Evolutionary conservation across 2,113 vertebrate species (phyloP).

Genomic region (Oryctolagus cuniculus): DNA sequence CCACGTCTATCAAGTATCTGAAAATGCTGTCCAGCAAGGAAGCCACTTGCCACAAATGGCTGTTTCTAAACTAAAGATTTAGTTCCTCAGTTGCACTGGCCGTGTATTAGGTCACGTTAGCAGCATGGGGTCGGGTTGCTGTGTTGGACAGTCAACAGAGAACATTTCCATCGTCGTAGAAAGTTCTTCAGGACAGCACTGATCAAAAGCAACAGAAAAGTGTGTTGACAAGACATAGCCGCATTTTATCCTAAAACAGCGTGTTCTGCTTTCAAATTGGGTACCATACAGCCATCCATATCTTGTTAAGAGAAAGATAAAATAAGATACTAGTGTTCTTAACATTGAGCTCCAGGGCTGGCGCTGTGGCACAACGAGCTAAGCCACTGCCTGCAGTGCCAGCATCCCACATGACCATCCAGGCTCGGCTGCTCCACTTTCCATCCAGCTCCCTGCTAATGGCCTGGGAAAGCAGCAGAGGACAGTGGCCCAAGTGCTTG

Average conservation of each 20-base stretch:
- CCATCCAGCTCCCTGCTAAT: no score
- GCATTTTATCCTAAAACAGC: not conserved
- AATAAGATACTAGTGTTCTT: not conserved
- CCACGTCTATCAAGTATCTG: not conserved
- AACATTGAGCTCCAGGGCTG: not conserved
- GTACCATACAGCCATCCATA: not conserved
- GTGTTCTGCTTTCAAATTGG: not conserved
- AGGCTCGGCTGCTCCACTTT: no score
- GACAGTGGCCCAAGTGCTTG: no score
- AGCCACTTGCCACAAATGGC: not conserved
- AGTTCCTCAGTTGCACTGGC: not conserved
- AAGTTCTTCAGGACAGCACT: not conserved
- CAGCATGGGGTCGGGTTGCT: not conserved
- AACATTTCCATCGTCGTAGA: not conserved
- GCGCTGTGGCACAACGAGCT: no score
- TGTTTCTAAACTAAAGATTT: not conserved
- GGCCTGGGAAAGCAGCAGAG: no score
- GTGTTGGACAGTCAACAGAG: not conserved
- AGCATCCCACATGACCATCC: no score
- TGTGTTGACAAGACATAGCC: not conserved
- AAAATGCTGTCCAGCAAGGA: no score
- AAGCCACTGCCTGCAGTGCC: no score
- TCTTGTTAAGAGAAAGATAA: conserved; percentile 42
- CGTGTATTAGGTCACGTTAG: not conserved
- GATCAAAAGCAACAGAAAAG: not conserved